Base-by-base conservation (phyloP, 2,888 invertebrate genomes). In the Rotaria socialis region DNA sequence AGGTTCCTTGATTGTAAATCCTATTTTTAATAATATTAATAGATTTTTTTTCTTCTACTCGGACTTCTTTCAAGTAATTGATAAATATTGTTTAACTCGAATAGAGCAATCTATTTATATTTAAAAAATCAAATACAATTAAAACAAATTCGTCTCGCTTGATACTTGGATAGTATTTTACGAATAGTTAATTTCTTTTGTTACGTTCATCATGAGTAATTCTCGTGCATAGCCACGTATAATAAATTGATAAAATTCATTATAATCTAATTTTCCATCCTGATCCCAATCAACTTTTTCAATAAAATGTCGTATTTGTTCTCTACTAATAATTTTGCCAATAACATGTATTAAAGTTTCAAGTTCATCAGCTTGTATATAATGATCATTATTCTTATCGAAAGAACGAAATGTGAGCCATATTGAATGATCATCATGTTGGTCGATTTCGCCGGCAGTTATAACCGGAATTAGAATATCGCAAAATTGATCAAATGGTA, bases 401-500 rank as follows among this genome's bases (percentile, higher is more conserved):
- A 80, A 80, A 1, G 47, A 43, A 80, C 80, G 80, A 80, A 80
- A 80, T 47, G 80, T 47, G n/a, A 80, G 47, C 43, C 47, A 80
- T 14, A 80, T 80, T 5, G 47, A 80, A 80, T 80, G n/a, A n/a
- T 80, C 47, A 80, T 80, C n/a, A 14, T 80, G 47, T 19, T 67
- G 35, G 5, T 67, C 67, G 47, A n/a, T 47, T 24, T 47, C 47
- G 11, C 11, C 19, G 47, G 1, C 47, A 80, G 80, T 80, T n/a
- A 80, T 47, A 80, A 80, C 80, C 4, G 80, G 80, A 16, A 80
- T 80, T 8, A 80, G 47, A n/a, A 80, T 47, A 80, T 80, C 80
- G 19, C 80, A 80, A 80, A 47, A 80, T 80, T 24, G 80, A 80
- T 80, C 80, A n/a, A 80, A 80, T n/a, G 43, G 6, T 47, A 80